Evolutionary conservation across 2,888 invertebrate genomes (phyloP), one percentile per base, ranked within the genome.

Genomic region (Lycocerus yunnanus): DNA sequence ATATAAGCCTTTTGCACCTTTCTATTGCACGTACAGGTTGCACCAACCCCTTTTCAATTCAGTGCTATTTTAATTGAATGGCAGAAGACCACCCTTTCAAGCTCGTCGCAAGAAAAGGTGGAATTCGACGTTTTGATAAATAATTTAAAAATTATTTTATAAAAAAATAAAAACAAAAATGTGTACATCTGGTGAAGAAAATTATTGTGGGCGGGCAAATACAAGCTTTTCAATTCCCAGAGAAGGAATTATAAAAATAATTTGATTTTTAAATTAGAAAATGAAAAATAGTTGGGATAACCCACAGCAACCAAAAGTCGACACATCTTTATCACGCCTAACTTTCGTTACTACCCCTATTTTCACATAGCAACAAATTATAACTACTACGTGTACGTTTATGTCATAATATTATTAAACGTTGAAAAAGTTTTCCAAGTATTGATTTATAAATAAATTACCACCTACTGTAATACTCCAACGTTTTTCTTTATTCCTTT

Each of bases 61-160:
- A 78, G 79, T 82, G 83, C 80, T 79, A 79, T 81, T 83, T 80
- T 82, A 83, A 82, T 83, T 82, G 79, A 81, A 81, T 81, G 79
- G 81, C 79, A 72, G 77, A 63, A 79, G 75, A 75, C 76, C 82
- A 77, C 79, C 78, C 78, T 76, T 74, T 79, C 76, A 72, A 76
- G 77, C 20, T 20, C 15, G 68, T 74, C 67, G 20, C 14, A 11
- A 43, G 16, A 68, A 70, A 20, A 73, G 74, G 73, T 74, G 24
- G 27, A 72, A 58, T 74, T 43, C 0, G 6, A 43, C n/a, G 43
- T 43, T 43, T 43, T n/a, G 0, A 5, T 43, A 6, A 6, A 43
- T 43, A 43, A 43, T 43, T 43, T n/a, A n/a, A 43, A n/a, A 43
- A 9, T 21, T 43, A 6, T 43, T 43, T 43, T n/a, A 43, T n/a